Evolutionary conservation across 2,888 invertebrate species (phyloP).

Genomic region (Leucophora obtusa): DNA sequence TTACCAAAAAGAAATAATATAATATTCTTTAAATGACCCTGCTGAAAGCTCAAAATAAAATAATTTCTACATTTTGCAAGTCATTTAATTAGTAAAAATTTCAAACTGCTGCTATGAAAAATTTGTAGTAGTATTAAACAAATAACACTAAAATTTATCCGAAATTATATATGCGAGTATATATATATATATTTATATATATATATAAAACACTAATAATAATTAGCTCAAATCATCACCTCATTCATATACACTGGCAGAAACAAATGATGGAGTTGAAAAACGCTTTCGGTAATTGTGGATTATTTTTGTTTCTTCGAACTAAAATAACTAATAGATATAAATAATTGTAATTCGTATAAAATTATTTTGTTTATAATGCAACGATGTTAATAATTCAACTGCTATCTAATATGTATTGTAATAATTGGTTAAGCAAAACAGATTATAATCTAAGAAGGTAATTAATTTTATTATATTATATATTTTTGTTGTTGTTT

Average conservation of each 20-base stretch:
- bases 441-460: constrained; percentile 29
- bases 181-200: too few species aligned
- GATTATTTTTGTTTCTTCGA: constrained; percentile 1
- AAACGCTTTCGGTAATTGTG: background rate
- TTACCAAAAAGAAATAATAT: background rate
- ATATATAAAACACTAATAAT: background rate
- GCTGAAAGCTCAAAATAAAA: constrained; percentile 53
- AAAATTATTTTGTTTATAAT: constrained; percentile 20
- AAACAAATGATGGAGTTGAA: background rate
- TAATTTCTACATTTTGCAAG: constrained; percentile 3
- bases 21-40: constrained; percentile 12
- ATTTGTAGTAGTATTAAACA: background rate
- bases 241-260: background rate
- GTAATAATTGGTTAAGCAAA: constrained; percentile 6
- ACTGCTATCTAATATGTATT: background rate
- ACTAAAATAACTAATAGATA: background rate
- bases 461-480: constrained; percentile 9
- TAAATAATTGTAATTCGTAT: background rate
- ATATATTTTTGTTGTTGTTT: constrained; percentile 21
- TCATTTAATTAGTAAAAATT: background rate
- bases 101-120: background rate
- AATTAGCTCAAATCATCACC: background rate
- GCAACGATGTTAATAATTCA: constrained; percentile 32
- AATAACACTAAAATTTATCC: background rate
- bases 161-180: too few species aligned